A percentile compares a stretch with the other conserved stretches of the same genome.
These are phyloP conservation scores for Dione juno DNA, from an alignment of 2,888 invertebrate genomes.

Conservation along the genomic window DNA sequence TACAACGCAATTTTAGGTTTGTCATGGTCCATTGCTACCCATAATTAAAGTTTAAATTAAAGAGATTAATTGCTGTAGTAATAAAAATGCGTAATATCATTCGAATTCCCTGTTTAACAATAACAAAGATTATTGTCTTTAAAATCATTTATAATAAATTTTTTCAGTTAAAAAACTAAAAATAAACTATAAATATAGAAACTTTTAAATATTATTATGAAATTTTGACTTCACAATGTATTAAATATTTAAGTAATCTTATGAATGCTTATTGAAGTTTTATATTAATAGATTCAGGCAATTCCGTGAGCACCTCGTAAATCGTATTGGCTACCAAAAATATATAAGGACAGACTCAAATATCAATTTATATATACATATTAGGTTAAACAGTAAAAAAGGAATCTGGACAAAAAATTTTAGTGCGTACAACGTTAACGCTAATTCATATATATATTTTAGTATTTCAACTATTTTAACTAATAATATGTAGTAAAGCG, in stretches of 20 bases:
- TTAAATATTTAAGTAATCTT: no score
- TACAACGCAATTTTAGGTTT: neutral
- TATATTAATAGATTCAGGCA: no score
- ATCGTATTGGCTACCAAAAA: no score
- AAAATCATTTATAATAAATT: neutral
- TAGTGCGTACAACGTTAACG: no score
- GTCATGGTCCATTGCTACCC: constrained; percentile 8
- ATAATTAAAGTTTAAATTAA: constrained; percentile 8
- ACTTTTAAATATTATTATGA: neutral
- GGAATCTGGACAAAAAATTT: no score
- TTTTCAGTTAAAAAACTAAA: neutral
- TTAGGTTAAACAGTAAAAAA: no score
- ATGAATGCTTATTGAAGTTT: no score
- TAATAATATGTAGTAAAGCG: no score
- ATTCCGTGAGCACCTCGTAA: no score
- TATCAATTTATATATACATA: no score
- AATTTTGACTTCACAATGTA: no score
- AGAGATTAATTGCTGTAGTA: neutral
- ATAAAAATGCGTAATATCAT: neutral
- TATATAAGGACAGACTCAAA: no score
- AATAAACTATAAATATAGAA: neutral
- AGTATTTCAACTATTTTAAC: neutral
- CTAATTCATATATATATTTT: neutral
- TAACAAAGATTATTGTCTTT: neutral
- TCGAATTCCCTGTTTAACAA: neutral